Evolutionary conservation across 2,888 invertebrate genomes (phyloP), one percentile per base, ranked within the genome.

Genomic region (Ophion ventricosus): DNA sequence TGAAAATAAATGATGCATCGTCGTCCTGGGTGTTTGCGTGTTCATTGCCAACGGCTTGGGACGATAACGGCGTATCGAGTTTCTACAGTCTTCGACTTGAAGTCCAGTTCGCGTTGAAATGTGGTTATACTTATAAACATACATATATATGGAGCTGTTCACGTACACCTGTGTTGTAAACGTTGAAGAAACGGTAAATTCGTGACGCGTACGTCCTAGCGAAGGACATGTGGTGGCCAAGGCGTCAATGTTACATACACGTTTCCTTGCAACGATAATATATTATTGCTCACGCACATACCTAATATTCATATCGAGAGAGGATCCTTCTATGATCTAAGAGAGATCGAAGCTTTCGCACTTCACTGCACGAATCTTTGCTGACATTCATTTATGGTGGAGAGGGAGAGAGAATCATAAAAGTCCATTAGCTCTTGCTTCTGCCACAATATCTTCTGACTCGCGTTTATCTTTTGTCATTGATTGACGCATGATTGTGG

Each of bases 171-270:
- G 59, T 14, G 25, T 75, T 57, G 49, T 57, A 40, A 57, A 57
- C 74, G 61, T 49, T 29, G 63, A 69, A 35, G 54, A 78, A 84
- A 84, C 84, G 81, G 84, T 84, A 84, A 84, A 84, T 72, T 72
- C 54, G 67, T 61, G 75, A 67, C 63, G 59, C 54, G 67, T 54
- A 81, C 78, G 82, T 79, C 82, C 84, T 79, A 82, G 75, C 72
- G 79, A 84, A 84, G 84, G 84, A 84, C 84, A 84, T 79, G 75
- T 79, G 75, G 79, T 76, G 11, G 61, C 61, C 64, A 67, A 35
- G 54, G 17, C 80, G 57, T 72, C 54, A 67, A 54, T 35, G 57
- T 72, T 59, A 70, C 70, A 56, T 59, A 20, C 56, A 63, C 73
- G 43, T 82, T 73, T 75, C 66, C 66, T 43, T 67, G 56, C 82